A percentile compares a stretch with the other conserved stretches of the same genome.
Conservation (phyloP, 2,888 invertebrate species). For the Gibbula magus region DNA sequence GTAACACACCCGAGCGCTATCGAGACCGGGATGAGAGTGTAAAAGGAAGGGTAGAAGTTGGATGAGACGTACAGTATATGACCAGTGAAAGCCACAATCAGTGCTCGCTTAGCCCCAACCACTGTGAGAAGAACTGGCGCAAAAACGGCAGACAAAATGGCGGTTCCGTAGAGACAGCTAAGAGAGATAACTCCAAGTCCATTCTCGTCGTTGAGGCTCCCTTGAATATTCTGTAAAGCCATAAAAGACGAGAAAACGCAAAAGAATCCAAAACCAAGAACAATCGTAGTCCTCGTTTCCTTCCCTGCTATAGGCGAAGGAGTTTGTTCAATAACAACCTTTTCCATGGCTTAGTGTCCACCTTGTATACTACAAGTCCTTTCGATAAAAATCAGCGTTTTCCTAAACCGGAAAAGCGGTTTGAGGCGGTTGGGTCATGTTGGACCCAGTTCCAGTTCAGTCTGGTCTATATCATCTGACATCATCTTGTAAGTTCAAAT, state of each 20-base stretch:
- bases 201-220: conserved; percentile 56
- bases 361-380: no score
- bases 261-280: background rate
- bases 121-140: background rate
- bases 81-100: conserved; percentile 59
- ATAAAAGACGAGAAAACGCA: background rate
- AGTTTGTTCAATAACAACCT: background rate
- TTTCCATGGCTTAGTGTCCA: background rate
- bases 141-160: background rate
- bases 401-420: no score
- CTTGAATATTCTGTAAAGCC: conserved; percentile 68
- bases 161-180: conserved; percentile 57
- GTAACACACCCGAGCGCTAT: conserved; percentile 63
- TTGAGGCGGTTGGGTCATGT: no score
- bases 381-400: no score
- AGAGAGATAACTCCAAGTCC: conserved; percentile 62
- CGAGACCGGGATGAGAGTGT: conserved; percentile 65
- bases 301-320: background rate
- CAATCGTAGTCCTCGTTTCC: background rate
- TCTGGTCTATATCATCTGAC: no score
- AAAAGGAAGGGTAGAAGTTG: conserved; percentile 66
- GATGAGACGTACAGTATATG: conserved; percentile 61
- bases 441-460: no score
- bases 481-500: no score
- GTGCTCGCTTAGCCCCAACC: background rate